Percentiles rank a stretch among this genome's conserved stretches.
These are phyloP conservation scores for Brachionus calyciflorus DNA, from an alignment of 1,140 invertebrate species.

Conservation along the genomic window DNA sequence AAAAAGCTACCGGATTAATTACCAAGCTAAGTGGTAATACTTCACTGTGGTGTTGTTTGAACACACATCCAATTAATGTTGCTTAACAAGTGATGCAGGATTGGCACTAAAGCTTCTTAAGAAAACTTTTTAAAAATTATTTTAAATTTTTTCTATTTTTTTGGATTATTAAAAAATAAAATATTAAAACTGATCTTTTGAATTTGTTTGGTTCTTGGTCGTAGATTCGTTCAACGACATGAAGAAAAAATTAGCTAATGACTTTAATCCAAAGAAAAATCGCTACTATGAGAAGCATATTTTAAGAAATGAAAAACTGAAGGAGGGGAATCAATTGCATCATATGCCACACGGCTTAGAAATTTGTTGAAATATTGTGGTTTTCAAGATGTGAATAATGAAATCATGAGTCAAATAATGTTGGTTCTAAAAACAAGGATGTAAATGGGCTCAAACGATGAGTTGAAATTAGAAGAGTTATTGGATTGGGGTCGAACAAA, in stretches of 20 bases:
- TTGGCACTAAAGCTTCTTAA: too few relatives aligned
- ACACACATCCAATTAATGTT: too few relatives aligned
- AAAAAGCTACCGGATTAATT: too few relatives aligned
- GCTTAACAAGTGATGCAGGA: too few relatives aligned
- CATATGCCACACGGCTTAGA: not conserved
- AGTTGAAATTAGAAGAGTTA: constrained; percentile 1
- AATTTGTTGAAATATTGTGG: constrained; percentile 9
- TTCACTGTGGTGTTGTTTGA: too few relatives aligned
- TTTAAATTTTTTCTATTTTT: too few relatives aligned
- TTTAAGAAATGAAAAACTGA: not conserved
- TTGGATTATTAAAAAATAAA: too few relatives aligned
- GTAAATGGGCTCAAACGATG: not conserved
- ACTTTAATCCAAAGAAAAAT: constrained; percentile 24
- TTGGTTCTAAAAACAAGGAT: not conserved
- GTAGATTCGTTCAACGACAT: not conserved
- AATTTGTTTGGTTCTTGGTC: too few relatives aligned
- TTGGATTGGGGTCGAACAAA: constrained; percentile 9
- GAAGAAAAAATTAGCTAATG: not conserved
- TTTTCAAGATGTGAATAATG: not conserved
- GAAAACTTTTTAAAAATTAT: too few relatives aligned
- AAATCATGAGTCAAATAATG: constrained; percentile 11
- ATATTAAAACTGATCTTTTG: too few relatives aligned
- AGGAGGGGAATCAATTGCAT: constrained; percentile 11
- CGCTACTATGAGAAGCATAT: constrained; percentile 5
- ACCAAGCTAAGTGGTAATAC: too few relatives aligned